A percentile compares a stretch with the other conserved stretches of the same genome.
Evolutionary conservation across 2,888 invertebrate species (phyloP).

Genomic region (Drosophila monieri): DNA sequence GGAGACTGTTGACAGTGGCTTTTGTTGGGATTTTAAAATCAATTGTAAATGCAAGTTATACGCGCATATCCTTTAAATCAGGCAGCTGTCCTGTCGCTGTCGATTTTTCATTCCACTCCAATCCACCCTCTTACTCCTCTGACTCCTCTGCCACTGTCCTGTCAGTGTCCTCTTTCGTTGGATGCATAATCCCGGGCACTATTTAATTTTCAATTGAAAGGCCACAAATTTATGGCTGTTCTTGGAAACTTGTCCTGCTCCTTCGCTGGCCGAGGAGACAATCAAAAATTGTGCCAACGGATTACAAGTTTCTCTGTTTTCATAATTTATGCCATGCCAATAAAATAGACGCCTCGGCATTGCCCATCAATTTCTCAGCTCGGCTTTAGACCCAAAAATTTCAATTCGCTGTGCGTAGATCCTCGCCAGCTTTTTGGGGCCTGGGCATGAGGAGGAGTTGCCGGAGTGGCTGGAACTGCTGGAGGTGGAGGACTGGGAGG

Average conservation of each 20-base stretch:
- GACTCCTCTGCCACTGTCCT: neutral
- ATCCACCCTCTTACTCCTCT: neutral
- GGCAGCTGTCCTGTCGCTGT: conserved; percentile 54
- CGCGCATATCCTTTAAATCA: conserved; percentile 63
- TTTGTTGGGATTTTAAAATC: conserved; percentile 71
- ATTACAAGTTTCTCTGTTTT: conserved; percentile 69
- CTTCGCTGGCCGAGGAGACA: conserved; percentile 53
- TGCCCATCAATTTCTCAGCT: conserved; percentile 43
- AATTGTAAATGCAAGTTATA: conserved; percentile 75
- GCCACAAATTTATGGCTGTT: conserved; percentile 60
- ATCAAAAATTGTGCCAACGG: conserved; percentile 73
- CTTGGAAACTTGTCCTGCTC: conserved; percentile 28
- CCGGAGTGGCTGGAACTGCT: neutral
- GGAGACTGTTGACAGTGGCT: conserved; percentile 60
- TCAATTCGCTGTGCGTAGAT: conserved; percentile 67
- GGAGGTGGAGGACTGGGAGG: neutral
- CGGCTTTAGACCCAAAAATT: conserved; percentile 61
- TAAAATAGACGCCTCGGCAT: conserved; percentile 58
- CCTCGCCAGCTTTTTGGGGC: conserved; percentile 23
- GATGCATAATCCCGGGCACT: conserved; percentile 68
- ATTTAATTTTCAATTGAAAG: conserved; percentile 76
- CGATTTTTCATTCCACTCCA: conserved; percentile 3
- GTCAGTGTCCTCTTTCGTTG: conserved; percentile 6
- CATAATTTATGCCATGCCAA: conserved; percentile 76
- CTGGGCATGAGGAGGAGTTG: neutral